Conservation (phyloP, 2,888 invertebrate genomes). For the Ischnura elegans region DNA sequence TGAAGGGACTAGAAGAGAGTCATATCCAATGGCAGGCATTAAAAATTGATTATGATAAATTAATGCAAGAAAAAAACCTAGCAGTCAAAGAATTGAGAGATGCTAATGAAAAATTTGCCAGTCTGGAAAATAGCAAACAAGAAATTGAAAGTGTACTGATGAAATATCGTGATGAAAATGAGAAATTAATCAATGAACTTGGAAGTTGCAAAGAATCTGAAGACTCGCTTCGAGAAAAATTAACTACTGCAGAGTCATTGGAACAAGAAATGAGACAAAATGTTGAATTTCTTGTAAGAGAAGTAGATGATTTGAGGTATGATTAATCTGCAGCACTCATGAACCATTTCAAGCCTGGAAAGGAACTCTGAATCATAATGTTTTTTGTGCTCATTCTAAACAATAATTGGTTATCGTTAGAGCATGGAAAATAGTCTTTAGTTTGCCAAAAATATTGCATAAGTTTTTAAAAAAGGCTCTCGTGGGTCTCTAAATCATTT, state of each 20-base stretch:
- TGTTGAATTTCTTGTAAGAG: not conserved
- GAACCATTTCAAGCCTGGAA: no score
- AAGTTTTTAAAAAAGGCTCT: no score
- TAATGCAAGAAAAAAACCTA: not conserved
- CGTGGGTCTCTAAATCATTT: no score
- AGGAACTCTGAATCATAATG: no score
- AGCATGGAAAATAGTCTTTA: no score
- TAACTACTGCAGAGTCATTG: not conserved
- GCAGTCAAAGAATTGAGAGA: not conserved
- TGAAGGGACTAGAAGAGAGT: not conserved
- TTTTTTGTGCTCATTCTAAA: no score
- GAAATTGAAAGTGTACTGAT: not conserved
- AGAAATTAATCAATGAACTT: not conserved
- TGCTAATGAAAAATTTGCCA: not conserved
- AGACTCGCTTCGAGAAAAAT: not conserved
- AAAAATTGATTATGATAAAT: not conserved
- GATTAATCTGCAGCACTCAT: not conserved
- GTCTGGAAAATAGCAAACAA: not conserved
- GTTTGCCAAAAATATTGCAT: no score
- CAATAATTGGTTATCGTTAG: no score
- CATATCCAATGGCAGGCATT: not conserved
- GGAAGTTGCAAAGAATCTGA: not conserved
- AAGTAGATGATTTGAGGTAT: not conserved
- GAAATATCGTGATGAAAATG: constrained; percentile 24
- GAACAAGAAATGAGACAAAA: constrained; percentile 27